These are phyloP conservation scores for Brachionus koreanus DNA, from an alignment of 1,140 invertebrate genomes.

Conservation along the genomic window DNA sequence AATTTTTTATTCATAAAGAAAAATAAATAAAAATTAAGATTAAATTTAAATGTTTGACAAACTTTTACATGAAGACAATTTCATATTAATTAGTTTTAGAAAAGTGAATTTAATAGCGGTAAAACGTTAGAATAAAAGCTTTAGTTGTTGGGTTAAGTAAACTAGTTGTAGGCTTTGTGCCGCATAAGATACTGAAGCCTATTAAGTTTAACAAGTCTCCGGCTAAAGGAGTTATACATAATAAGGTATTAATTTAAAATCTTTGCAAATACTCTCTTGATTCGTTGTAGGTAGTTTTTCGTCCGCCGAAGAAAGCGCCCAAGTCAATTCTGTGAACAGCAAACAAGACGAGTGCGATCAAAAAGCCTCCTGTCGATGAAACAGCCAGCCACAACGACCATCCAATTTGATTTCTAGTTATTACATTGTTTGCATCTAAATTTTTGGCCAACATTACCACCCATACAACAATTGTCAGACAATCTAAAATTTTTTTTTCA, in stretches of 20 bases:
- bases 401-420: constrained; percentile 15
- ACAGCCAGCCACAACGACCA: constrained; percentile 43
- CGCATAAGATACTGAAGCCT: neutral
- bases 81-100: neutral
- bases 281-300: constrained; percentile 18
- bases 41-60: neutral
- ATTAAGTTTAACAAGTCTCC: constrained; percentile 2
- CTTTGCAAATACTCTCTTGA: constrained; percentile 44
- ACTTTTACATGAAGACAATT: neutral
- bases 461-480: constrained; percentile 20
- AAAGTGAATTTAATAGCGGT: neutral
- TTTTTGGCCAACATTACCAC: constrained; percentile 44
- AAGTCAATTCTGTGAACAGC: constrained; percentile 24
- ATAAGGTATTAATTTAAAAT: constrained; percentile 13
- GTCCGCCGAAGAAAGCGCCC: constrained; percentile 18
- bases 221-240: neutral
- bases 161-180: neutral
- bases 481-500: neutral
- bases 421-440: neutral
- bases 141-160: neutral
- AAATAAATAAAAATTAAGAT: too few relatives aligned
- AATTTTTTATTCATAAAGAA: too few relatives aligned
- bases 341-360: constrained; percentile 36
- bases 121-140: neutral
- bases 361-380: constrained; percentile 22